A percentile compares a stretch with the other conserved stretches of the same genome.
Conservation (phyloP, 2,797 vertebrate genomes). For the Tragopan temminckii region DNA sequence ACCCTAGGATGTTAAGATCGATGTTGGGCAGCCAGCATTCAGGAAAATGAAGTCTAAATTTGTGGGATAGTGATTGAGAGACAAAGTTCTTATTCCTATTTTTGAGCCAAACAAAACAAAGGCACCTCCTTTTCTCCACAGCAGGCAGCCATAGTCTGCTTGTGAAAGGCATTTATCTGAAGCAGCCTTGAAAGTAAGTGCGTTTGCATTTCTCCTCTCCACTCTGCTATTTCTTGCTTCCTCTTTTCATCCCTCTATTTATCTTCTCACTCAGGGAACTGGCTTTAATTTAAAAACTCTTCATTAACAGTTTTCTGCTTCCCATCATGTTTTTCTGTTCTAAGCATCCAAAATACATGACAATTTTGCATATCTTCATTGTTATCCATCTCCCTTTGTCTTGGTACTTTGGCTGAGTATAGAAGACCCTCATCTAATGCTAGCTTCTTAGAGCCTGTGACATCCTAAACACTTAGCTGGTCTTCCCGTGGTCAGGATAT, state of each 20-base stretch:
- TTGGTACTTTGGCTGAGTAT: not conserved
- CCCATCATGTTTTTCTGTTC: not conserved
- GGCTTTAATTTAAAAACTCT: not conserved
- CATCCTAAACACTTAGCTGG: not conserved
- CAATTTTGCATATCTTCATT: not conserved
- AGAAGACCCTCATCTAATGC: not conserved
- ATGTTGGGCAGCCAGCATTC: not conserved
- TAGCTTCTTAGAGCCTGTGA: not conserved
- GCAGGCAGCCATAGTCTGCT: not conserved
- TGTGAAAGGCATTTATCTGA: not conserved
- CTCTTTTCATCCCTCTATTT: not conserved
- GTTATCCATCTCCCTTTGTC: not conserved
- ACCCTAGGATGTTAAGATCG: not conserved
- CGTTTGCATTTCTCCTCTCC: not conserved
- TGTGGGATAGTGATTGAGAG: accelerated
- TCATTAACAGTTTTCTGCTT: not conserved
- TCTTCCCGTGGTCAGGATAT: not conserved
- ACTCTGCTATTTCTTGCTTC: not conserved
- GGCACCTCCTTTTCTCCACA: not conserved
- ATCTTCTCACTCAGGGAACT: not conserved
- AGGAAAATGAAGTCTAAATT: not conserved
- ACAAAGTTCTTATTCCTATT: not conserved
- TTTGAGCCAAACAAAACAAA: not conserved
- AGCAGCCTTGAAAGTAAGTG: not conserved
- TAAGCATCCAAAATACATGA: not conserved